Conservation (phyloP, 1,140 invertebrate genomes). For the Microplitis demolitor region DNA sequence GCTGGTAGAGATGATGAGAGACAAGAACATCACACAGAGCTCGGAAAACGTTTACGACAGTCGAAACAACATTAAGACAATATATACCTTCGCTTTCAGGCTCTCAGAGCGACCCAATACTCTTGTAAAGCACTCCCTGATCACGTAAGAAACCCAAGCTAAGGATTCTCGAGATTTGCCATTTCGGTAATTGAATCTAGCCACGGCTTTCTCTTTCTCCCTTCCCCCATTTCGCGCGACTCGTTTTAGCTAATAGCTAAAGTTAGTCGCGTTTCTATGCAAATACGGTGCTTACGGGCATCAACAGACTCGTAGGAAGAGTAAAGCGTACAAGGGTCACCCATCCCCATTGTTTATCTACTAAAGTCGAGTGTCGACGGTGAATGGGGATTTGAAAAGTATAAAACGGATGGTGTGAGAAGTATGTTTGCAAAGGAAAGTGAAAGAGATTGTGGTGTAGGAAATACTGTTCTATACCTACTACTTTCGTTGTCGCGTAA, state of each 20-base stretch:
- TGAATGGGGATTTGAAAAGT: background rate
- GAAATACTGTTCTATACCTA: too few species aligned
- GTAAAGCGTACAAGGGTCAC: slow-evolving; percentile 20
- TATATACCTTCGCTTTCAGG: background rate
- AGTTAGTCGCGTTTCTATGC: slow-evolving; percentile 55
- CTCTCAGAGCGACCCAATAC: background rate
- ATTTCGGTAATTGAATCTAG: slow-evolving; percentile 49
- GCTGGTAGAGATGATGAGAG: background rate
- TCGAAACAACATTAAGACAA: background rate
- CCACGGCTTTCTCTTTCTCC: slow-evolving; percentile 10
- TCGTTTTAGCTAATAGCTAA: slow-evolving; percentile 43
- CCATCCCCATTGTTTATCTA: slow-evolving; percentile 47
- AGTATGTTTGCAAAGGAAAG: background rate
- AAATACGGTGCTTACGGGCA: slow-evolving; percentile 51
- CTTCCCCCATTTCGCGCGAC: background rate
- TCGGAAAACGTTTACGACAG: background rate
- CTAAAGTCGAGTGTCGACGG: background rate
- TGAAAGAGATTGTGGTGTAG: background rate
- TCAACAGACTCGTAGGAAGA: slow-evolving; percentile 32
- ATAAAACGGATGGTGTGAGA: slow-evolving; percentile 17
- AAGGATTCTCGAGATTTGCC: slow-evolving; percentile 41
- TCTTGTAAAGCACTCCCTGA: background rate
- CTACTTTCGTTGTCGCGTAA: background rate
- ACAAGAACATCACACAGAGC: too few species aligned
- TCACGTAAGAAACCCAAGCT: slow-evolving; percentile 1